phyloP scores from a whole-genome alignment of 2,888 invertebrate genomes.

The Thereva unica region DNA sequence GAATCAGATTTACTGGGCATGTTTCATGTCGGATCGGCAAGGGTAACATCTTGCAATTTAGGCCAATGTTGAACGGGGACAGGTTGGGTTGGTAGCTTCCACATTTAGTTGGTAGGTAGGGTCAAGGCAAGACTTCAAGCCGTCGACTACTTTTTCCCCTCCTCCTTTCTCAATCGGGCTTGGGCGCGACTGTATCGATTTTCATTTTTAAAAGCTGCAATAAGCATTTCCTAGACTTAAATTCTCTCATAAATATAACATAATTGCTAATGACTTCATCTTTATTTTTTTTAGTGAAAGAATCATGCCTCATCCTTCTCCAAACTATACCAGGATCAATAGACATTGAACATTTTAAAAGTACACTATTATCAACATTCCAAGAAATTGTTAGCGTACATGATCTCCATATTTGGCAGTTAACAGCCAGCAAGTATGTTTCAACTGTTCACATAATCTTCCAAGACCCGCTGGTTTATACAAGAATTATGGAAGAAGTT shows the following conservation, averaged over 20 bases:
- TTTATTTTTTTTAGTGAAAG: constrained; percentile 70
- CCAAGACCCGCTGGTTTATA: constrained; percentile 66
- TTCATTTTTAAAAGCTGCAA: too few relatives aligned
- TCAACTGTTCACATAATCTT: constrained; percentile 85
- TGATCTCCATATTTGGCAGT: constrained; percentile 88
- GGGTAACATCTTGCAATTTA: too few relatives aligned
- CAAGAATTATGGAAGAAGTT: constrained; percentile 65
- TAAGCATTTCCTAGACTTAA: too few relatives aligned
- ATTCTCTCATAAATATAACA: not conserved
- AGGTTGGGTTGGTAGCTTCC: too few relatives aligned
- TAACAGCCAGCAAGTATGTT: constrained; percentile 77
- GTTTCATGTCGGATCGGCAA: too few relatives aligned
- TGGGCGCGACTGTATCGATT: too few relatives aligned
- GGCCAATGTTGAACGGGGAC: too few relatives aligned
- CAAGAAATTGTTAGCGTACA: constrained; percentile 77
- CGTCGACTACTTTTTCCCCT: too few relatives aligned
- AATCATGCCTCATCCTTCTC: constrained; percentile 83
- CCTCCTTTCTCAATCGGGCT: too few relatives aligned
- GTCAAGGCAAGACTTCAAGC: too few relatives aligned
- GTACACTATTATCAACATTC: constrained; percentile 67
- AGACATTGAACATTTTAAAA: constrained; percentile 72
- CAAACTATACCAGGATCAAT: constrained; percentile 92
- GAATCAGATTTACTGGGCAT: too few relatives aligned
- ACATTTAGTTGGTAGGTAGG: too few relatives aligned
- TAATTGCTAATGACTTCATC: constrained; percentile 13